phyloP scores from a whole-genome alignment of 2,113 vertebrate genomes.

The Jaculus jaculus region DNA sequence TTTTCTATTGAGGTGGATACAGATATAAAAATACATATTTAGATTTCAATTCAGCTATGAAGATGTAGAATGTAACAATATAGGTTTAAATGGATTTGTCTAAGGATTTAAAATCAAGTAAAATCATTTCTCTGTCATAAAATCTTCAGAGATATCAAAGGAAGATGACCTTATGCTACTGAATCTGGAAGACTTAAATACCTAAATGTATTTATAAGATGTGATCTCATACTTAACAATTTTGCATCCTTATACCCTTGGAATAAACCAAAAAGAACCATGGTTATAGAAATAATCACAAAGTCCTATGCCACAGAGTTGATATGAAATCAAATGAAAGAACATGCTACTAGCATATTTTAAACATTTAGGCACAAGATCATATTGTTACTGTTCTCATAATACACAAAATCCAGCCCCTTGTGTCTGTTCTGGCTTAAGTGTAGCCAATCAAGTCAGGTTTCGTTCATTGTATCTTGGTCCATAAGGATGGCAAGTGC shows the following conservation, averaged over 20 bases:
- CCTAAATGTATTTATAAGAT: background rate
- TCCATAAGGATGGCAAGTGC: background rate
- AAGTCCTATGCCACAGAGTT: background rate
- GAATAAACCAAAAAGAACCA: background rate
- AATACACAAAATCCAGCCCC: background rate
- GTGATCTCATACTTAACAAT: background rate
- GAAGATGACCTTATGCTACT: background rate
- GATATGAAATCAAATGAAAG: background rate
- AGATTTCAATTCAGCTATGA: no score
- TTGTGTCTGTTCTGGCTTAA: background rate
- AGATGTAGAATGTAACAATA: background rate
- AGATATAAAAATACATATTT: background rate
- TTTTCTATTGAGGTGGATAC: background rate
- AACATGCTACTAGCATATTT: background rate
- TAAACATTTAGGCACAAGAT: background rate
- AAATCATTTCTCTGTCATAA: background rate
- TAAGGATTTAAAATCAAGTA: background rate
- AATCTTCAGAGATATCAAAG: background rate
- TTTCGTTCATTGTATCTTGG: background rate
- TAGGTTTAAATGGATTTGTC: background rate
- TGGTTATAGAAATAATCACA: background rate
- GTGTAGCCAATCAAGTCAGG: background rate
- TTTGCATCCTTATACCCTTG: background rate
- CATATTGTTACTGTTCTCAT: background rate
- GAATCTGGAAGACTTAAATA: conserved; percentile 14